A percentile compares a stretch with the other conserved stretches of the same genome.
These are phyloP conservation scores for Actinernus sp. DNA, from an alignment of 92 coral and sea anemone genomes.

Conservation along the genomic window DNA sequence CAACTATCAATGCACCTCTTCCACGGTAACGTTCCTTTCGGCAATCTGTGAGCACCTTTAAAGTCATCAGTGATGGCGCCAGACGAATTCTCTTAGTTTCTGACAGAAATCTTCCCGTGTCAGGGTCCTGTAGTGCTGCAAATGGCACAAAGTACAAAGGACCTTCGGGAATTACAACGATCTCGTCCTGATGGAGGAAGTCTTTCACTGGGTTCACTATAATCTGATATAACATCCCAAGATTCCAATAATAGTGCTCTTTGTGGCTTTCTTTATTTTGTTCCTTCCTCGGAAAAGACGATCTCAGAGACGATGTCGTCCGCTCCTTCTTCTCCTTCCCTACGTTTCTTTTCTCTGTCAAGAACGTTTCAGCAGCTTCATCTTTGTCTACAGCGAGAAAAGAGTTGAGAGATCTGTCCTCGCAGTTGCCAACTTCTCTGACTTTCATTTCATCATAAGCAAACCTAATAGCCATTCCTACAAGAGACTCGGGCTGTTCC, in stretches of 20 bases:
- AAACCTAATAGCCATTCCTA: too few relatives aligned
- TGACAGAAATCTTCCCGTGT: constrained; percentile 17
- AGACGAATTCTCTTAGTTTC: constrained; percentile 35
- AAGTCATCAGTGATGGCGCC: constrained; percentile 21
- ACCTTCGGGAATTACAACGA: constrained; percentile 32
- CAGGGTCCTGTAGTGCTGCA: too few relatives aligned
- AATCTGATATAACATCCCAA: constrained; percentile 4
- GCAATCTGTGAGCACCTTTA: constrained; percentile 14
- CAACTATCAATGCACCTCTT: constrained; percentile 31
- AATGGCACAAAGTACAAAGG: constrained; percentile 17
- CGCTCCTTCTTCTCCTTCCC: too few relatives aligned
- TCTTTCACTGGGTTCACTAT: constrained; percentile 15
- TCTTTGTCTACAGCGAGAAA: too few relatives aligned
- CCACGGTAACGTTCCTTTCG: neutral
- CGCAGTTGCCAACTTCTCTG: neutral
- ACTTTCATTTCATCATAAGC: constrained; percentile 1
- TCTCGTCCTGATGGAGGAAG: constrained; percentile 2
- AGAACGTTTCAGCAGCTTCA: too few relatives aligned
- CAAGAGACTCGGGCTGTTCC: too few relatives aligned
- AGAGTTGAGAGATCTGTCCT: constrained; percentile 8
- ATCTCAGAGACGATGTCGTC: too few relatives aligned
- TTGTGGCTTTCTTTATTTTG: too few relatives aligned
- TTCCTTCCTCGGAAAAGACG: too few relatives aligned
- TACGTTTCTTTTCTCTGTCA: too few relatives aligned
- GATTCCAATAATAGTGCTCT: too few relatives aligned